Conservation (phyloP, 2,797 vertebrate genomes). For the Gymnopithys bicolor region DNA sequence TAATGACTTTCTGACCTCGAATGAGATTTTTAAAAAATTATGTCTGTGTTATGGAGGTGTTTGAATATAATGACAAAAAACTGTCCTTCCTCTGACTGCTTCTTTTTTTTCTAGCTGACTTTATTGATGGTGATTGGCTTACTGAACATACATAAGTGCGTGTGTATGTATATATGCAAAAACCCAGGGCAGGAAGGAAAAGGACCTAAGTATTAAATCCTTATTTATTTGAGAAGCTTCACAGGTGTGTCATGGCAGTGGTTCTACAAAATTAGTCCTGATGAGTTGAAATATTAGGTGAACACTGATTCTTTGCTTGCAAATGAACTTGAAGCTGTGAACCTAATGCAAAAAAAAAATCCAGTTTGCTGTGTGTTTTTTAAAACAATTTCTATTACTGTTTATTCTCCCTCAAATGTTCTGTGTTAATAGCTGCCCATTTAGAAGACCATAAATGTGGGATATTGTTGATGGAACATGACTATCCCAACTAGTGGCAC, state of each 20-base stretch:
- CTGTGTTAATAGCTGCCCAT: background rate
- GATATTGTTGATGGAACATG: constrained; percentile 20
- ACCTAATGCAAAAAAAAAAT: background rate
- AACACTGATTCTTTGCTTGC: background rate
- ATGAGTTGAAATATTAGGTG: background rate
- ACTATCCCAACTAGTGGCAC: background rate
- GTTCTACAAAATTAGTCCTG: background rate
- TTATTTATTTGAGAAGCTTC: background rate
- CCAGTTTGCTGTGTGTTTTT: background rate
- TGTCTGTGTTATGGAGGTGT: background rate
- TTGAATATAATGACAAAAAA: background rate
- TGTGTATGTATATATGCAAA: background rate
- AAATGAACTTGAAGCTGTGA: background rate
- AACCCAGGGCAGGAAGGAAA: background rate
- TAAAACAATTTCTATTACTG: background rate
- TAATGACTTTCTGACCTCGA: constrained; percentile 56
- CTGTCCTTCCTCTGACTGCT: background rate
- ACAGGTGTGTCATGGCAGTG: background rate
- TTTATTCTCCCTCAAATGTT: background rate
- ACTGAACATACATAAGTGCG: background rate
- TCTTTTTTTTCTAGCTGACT: background rate
- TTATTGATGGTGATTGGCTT: background rate
- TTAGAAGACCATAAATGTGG: background rate
- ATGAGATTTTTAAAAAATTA: background rate
- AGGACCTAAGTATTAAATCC: background rate